Evolutionary conservation across 2,888 invertebrate genomes (phyloP).

Genomic region (Scaptomyza tumidula): DNA sequence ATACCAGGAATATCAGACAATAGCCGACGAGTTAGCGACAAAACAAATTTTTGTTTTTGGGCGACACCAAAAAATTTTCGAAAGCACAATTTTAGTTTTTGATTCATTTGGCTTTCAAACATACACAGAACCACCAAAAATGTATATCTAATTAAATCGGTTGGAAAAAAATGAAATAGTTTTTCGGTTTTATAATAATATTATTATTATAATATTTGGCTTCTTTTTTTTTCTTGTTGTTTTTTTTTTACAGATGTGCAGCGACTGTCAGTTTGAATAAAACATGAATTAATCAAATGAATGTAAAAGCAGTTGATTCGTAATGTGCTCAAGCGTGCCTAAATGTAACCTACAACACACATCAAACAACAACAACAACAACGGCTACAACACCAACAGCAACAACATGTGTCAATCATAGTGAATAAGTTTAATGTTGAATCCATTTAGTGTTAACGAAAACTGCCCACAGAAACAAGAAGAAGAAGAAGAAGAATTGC

Average conservation of each 20-base stretch:
- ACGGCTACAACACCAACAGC: background rate
- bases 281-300: slow-evolving; percentile 7
- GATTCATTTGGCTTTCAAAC: slow-evolving; percentile 15
- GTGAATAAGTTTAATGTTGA: slow-evolving; percentile 36
- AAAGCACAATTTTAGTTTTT: slow-evolving; percentile 40
- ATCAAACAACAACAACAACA: background rate
- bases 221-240: slow-evolving; percentile 9
- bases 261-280: slow-evolving; percentile 12
- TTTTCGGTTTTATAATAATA: no score
- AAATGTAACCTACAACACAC: slow-evolving; percentile 19
- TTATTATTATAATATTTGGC: no score
- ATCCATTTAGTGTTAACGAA: slow-evolving; percentile 14
- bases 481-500: background rate
- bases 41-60: slow-evolving; percentile 49
- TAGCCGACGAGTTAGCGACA: slow-evolving; percentile 43
- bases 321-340: slow-evolving; percentile 32
- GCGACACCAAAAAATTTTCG: slow-evolving; percentile 49
- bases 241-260: slow-evolving; percentile 36
- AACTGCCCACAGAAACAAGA: slow-evolving; percentile 14
- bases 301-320: slow-evolving; percentile 14
- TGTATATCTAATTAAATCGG: slow-evolving; percentile 18
- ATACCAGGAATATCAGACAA: slow-evolving; percentile 55
- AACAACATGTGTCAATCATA: slow-evolving; percentile 35
- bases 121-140: slow-evolving; percentile 4
- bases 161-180: background rate